Base-by-base conservation (phyloP, 2,113 vertebrate genomes). In the Brachypteracias leptosomus region DNA sequence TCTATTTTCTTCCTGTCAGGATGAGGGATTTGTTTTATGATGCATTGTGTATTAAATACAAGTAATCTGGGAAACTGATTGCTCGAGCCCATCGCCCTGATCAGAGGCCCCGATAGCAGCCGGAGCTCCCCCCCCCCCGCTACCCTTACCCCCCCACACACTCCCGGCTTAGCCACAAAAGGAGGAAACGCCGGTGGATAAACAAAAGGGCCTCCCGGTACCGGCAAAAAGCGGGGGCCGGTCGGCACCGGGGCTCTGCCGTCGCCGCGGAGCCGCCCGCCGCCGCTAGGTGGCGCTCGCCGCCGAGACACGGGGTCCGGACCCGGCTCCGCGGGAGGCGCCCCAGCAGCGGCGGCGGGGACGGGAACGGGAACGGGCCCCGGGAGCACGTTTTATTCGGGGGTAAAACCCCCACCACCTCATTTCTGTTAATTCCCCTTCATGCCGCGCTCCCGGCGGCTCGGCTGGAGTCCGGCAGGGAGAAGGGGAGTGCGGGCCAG, bases 1-100 rank as follows among this genome's bases (percentile, higher is more conserved):
- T 99, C 99, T 99, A 99, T 99, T 99, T 99, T 99, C 99, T 99
- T 98, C 98, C 99, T 99, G 99, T 99, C 99, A 99, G 99, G 98
- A 99, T 99, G 99, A 99, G 98, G 99, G 99, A 99, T 99, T 99
- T 99, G 98, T 99, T 99, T 99, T 99, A 99, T 99, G 99, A 99
- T 99, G 99, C 99, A 99, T 99, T 99, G 99, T 99, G 98, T 99
- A 99, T 99, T 99, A 99, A 99, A 99, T 99, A 99, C 98, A 99
- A 99, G 99, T 99, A 99, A 99, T 99, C 99, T 99, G 99, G 99
- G 98, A 98, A 99, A 98, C 98, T 98, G 98, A 99, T 99, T 98
- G n/a, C n/a, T n/a, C n/a, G n/a, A n/a, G n/a, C n/a, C n/a, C n/a
- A n/a, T n/a, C n/a, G n/a, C n/a, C n/a, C n/a, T n/a, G n/a, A n/a